Base-by-base conservation (phyloP, 2,113 vertebrate genomes). In the Manacus vitellinus region DNA sequence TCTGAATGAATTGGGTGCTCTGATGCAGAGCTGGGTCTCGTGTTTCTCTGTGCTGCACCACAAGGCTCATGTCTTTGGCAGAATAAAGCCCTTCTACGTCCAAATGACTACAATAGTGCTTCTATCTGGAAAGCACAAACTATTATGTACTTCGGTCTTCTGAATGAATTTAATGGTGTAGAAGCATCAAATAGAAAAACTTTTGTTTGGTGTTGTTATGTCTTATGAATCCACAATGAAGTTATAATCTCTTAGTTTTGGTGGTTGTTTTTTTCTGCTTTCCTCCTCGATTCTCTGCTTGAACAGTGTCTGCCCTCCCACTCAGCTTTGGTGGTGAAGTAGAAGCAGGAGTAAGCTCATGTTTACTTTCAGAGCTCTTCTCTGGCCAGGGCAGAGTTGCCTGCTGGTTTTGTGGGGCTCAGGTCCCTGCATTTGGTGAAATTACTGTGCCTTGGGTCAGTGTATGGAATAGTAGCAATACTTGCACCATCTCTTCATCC, bases 141-240 rank as follows among this genome's bases (percentile, higher is more conserved):
- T 88, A 27, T 85, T 79, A 43, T 61, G 54, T 72, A 16, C 88
- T 94, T 89, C n/a, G 18, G 77, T 58, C 33, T 92, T 75, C 66
- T 76, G 85, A 87, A 89, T 85, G 12, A 92, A 77, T 91, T 77
- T 81, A 79, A 89, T 89, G 46, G 39, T 80, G 54, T 10, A 19
- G 59, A 92, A 83, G 51, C 74, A 73, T 70, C 74, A 81, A 80
- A 91, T 70, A 58, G 30, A 8, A 85, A 79, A 75, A 41, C 17
- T 28, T 46, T 37, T 82, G 18, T 44, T 92, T 88, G 43, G 37
- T 54, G 8, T 58, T 83, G 44, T 87, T 61, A 81, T 17, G 71
- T 67, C 23, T 75, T 73, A 15, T 76, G 89, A 95, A 95, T 94
- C 58, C 80, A 92, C 87, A 94, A 56, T 76, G 87, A 89, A 88